These are phyloP conservation scores for Poeciliopsis paucimaculata DNA, from an alignment of 2,797 vertebrate genomes.

Conservation along the genomic window DNA sequence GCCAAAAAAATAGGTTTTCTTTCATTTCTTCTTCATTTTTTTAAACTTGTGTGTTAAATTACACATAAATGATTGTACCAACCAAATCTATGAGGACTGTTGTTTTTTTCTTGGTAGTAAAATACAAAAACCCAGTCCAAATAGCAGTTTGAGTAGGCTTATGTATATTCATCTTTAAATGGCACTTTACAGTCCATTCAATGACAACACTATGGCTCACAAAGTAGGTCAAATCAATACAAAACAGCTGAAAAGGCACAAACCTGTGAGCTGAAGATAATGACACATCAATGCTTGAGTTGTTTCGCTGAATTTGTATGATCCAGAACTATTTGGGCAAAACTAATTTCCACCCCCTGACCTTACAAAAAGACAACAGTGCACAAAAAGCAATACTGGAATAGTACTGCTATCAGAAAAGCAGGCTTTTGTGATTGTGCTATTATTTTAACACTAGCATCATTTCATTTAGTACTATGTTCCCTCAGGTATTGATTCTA, in stretches of 20 bases:
- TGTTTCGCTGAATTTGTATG: not conserved
- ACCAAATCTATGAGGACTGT: not conserved
- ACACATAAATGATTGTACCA: no score
- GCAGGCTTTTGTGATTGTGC: not conserved
- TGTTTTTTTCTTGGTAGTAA: constrained; percentile 6
- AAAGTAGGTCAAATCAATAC: constrained; percentile 9
- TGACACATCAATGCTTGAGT: not conserved
- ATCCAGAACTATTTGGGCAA: not conserved
- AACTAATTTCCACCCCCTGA: not conserved
- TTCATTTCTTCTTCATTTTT: not conserved
- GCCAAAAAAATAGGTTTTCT: not conserved
- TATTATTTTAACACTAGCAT: not conserved
- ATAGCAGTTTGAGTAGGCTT: constrained; percentile 10
- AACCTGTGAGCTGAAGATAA: constrained; percentile 1
- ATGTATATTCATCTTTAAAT: constrained; percentile 16
- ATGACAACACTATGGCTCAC: not conserved
- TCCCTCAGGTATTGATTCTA: not conserved
- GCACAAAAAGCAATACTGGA: not conserved
- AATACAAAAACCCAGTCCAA: constrained; percentile 14
- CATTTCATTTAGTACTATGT: not conserved
- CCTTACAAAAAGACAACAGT: not conserved
- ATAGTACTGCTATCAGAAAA: not conserved
- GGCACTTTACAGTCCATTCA: constrained; percentile 16
- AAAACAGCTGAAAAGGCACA: constrained; percentile 12
- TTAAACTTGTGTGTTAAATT: not conserved